A percentile compares a stretch with the other conserved stretches of the same genome.
phyloP scores from a whole-genome alignment of 2,797 vertebrate species.

The Adelosebastes latens region DNA sequence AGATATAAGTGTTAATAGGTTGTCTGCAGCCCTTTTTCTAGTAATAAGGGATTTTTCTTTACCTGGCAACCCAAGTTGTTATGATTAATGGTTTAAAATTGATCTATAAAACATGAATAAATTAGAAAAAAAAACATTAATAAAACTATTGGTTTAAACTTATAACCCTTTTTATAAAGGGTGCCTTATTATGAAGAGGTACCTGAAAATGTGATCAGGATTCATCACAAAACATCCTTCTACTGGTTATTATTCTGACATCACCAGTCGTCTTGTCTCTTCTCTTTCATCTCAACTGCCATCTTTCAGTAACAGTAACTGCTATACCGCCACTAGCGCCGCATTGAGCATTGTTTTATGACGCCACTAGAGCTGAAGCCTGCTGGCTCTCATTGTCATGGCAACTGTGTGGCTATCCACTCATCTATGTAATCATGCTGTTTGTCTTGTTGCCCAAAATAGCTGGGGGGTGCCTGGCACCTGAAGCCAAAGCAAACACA shows the following conservation, averaged over 20 bases:
- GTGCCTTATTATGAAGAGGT: background rate
- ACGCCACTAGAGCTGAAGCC: slow-evolving; percentile 38
- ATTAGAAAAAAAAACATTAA: background rate
- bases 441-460: slow-evolving; percentile 67
- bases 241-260: background rate
- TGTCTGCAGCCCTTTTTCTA: background rate
- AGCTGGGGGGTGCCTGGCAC: slow-evolving; percentile 57
- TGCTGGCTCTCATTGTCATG: slow-evolving; percentile 58
- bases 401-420: slow-evolving; percentile 59
- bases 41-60: background rate
- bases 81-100: background rate
- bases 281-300: background rate
- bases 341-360: slow-evolving; percentile 32
- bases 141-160: background rate
- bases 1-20: background rate
- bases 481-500: slow-evolving; percentile 52
- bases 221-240: background rate
- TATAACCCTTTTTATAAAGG: background rate
- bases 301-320: background rate
- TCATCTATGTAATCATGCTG: slow-evolving; percentile 56
- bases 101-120: background rate
- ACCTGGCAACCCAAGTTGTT: background rate
- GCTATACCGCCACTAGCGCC: background rate
- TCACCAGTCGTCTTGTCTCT: background rate
- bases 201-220: background rate